These are phyloP conservation scores for human DNA, from an alignment of 2,113 vertebrate species.

Conservation along the genomic window DNA sequence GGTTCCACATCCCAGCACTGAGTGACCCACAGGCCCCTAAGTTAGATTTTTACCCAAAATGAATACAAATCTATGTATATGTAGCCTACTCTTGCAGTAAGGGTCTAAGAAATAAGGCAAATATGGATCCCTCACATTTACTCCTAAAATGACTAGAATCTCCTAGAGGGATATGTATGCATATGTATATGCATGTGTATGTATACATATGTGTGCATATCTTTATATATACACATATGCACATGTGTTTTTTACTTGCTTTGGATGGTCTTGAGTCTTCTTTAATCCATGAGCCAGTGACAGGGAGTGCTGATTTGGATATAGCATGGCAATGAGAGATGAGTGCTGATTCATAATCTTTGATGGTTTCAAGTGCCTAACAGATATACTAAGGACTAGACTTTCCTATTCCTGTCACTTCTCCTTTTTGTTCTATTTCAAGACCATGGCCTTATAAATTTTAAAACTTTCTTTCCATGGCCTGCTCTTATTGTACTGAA, in stretches of 20 bases:
- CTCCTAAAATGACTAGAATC: background rate
- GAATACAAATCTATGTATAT: background rate
- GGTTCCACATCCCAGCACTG: background rate
- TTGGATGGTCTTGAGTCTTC: background rate
- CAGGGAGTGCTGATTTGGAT: background rate
- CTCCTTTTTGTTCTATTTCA: conserved; percentile 22
- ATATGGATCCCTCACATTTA: background rate
- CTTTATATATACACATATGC: background rate
- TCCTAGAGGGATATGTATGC: background rate
- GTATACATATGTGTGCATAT: background rate
- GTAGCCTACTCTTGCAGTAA: background rate
- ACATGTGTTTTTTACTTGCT: background rate
- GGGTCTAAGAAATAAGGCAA: background rate
- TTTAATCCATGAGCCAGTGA: background rate
- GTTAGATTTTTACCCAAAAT: background rate
- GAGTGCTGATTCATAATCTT: background rate
- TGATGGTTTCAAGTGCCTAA: background rate
- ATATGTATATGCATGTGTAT: background rate
- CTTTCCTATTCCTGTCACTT: conserved; percentile 20
- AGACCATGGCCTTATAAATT: conserved; percentile 27
- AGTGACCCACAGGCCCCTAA: background rate
- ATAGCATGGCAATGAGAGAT: background rate
- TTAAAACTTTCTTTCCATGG: conserved; percentile 25
- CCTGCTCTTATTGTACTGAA: conserved; percentile 23
- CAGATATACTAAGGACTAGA: background rate